Evolutionary conservation across 2,888 invertebrate species (phyloP), one percentile per base, ranked within the genome.

Genomic region (Corbicula japonica): DNA sequence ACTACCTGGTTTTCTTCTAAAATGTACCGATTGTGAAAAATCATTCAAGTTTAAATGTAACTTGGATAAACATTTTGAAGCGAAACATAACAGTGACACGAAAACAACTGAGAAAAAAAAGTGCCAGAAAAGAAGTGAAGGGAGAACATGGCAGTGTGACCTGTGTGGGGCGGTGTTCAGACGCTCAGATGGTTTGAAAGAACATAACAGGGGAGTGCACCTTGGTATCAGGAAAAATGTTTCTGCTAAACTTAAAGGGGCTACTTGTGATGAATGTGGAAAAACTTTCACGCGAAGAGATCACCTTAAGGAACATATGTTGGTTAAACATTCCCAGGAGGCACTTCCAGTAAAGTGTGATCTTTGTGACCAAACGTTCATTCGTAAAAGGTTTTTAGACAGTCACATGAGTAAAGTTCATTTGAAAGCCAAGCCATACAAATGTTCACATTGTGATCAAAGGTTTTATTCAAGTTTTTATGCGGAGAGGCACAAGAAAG

Each of bases 201-300:
- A 35, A 2, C 58, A 58, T 35, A 58, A 35, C 21, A 30, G 15
- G 10, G 15, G 2, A 5, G 18, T 58, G n/a, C 58, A 58, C 32
- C n/a, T 8, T 34, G 58, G 58, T 1, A 21, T 58, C 28, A 3
- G 8, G 15, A 34, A 15, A 23, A 4, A 8, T 35, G 23, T 15
- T 21, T 12, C 58, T n/a, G 18, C 15, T 1, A 18, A n/a, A 30
- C 5, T 34, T 8, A 34, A 35, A n/a, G n/a, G n/a, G n/a, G n/a
- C n/a, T 21, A 58, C 58, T 8, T 58, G 58, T 58, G 58, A 58
- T 8, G 10, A 21, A 21, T 65, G 65, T 52, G 65, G 65, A 28
- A 26, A 21, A 15, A 28, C 52, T 15, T 50, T 26, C n/a, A 50
- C 50, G 23, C 10, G 35, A 4, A 52, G 18, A 35, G 35, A 30